Evolutionary conservation across 2,113 vertebrate genomes (phyloP).

Genomic region (Dermatemys mawii): DNA sequence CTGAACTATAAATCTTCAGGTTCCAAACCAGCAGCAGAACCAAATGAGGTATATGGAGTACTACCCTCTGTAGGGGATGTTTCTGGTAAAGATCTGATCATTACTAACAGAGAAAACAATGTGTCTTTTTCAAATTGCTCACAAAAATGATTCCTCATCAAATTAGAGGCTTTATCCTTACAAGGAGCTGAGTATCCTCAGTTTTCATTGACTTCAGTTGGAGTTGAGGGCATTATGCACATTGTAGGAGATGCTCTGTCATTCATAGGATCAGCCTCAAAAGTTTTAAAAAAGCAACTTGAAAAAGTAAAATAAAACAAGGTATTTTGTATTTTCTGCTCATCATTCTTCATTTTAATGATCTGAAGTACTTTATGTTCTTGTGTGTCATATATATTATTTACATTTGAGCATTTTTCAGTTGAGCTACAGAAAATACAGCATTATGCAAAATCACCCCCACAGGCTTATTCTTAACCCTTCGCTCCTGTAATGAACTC

Average conservation of each 20-base stretch:
- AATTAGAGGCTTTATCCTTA: not conserved
- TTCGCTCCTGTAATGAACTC: not conserved
- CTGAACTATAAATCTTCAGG: not conserved
- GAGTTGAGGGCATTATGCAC: not conserved
- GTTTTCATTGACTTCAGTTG: not conserved
- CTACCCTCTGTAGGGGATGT: not conserved
- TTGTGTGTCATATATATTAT: not conserved
- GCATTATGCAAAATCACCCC: not conserved
- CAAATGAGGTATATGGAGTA: not conserved
- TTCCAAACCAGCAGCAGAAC: not conserved
- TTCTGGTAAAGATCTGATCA: not conserved
- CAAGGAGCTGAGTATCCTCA: not conserved
- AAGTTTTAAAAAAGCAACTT: not conserved
- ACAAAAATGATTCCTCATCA: not conserved
- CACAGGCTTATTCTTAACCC: not conserved
- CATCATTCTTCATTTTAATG: not conserved
- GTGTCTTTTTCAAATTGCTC: not conserved
- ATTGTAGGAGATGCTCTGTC: not conserved
- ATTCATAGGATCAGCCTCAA: not conserved
- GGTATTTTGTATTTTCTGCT: not conserved
- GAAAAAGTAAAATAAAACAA: not conserved
- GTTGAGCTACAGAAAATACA: not conserved
- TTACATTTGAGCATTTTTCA: not conserved
- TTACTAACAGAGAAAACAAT: not conserved
- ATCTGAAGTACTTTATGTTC: not conserved